phyloP scores from a whole-genome alignment of 2,797 vertebrate genomes.

The Ctenopoma kingsleyae region DNA sequence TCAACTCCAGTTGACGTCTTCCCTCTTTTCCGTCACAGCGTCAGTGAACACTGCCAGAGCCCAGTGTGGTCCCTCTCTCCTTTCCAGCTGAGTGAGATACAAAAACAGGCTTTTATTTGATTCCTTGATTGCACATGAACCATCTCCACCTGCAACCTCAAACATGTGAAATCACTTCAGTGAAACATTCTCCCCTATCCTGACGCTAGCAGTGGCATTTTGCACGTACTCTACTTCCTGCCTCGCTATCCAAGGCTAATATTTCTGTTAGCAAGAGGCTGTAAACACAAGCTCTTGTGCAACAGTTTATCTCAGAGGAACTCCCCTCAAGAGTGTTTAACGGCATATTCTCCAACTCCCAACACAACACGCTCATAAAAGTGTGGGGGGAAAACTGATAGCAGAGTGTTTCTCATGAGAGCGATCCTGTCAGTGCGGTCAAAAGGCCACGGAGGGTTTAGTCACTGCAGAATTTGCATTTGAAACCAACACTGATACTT shows the following conservation, averaged over 20 bases:
- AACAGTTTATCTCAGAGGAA: slow-evolving; percentile 47
- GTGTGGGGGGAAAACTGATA: slow-evolving; percentile 36
- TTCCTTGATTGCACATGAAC: slow-evolving; percentile 1
- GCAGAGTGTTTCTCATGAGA: slow-evolving; percentile 12
- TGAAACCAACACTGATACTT: not conserved
- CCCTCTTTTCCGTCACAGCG: not conserved
- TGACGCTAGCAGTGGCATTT: not conserved
- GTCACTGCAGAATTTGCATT: slow-evolving; percentile 5
- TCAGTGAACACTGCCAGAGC: not conserved
- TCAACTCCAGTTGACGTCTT: not conserved
- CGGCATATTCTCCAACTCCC: slow-evolving; percentile 24
- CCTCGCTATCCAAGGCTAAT: not conserved
- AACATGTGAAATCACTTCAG: not conserved
- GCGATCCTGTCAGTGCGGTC: not conserved
- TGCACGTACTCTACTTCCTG: not conserved
- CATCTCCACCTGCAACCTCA: not conserved
- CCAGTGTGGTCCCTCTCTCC: not conserved
- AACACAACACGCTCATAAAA: slow-evolving; percentile 43
- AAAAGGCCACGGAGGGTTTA: slow-evolving; percentile 10
- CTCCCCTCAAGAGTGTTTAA: slow-evolving; percentile 30
- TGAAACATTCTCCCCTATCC: not conserved
- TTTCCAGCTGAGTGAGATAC: slow-evolving; percentile 9
- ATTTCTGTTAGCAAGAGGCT: slow-evolving; percentile 16
- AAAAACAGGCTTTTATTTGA: slow-evolving; percentile 3
- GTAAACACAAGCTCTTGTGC: slow-evolving; percentile 53